phyloP scores from a whole-genome alignment of 2,888 invertebrate genomes.

The Cerastis leucographa region DNA sequence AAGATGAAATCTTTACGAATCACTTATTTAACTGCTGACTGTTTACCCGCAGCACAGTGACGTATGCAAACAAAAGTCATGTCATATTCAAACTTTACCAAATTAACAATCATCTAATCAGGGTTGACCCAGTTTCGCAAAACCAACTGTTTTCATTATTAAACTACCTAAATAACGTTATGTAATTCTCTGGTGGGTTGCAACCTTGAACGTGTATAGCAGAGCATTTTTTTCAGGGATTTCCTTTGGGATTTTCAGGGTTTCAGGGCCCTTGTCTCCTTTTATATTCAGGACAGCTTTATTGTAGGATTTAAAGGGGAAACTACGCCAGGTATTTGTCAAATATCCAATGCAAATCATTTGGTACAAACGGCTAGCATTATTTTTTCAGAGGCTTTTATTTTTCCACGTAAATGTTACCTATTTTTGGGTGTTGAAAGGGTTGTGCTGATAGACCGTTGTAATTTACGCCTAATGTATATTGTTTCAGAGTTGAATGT shows the following conservation, averaged over 20 bases:
- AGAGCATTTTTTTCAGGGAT: slow-evolving; percentile 51
- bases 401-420: background rate
- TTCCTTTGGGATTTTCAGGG: slow-evolving; percentile 53
- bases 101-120: slow-evolving; percentile 57
- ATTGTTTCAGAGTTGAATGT: background rate
- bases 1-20: background rate
- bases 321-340: slow-evolving; percentile 39
- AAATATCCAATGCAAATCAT: slow-evolving; percentile 34
- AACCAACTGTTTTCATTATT: slow-evolving; percentile 61
- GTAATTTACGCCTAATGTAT: background rate
- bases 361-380: background rate
- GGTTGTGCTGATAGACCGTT: background rate
- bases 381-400: slow-evolving; percentile 8
- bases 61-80: slow-evolving; percentile 23
- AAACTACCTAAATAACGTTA: slow-evolving; percentile 59
- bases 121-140: slow-evolving; percentile 52
- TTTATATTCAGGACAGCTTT: slow-evolving; percentile 50
- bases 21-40: background rate
- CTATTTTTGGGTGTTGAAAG: slow-evolving; percentile 12
- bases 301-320: slow-evolving; percentile 41
- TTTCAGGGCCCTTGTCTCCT: slow-evolving; percentile 38
- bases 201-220: slow-evolving; percentile 40
- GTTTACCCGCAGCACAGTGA: slow-evolving; percentile 17
- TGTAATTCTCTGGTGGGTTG: slow-evolving; percentile 57
- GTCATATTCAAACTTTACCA: slow-evolving; percentile 36